phyloP scores from a whole-genome alignment of 2,113 vertebrate species.

The Plecotus auritus region DNA sequence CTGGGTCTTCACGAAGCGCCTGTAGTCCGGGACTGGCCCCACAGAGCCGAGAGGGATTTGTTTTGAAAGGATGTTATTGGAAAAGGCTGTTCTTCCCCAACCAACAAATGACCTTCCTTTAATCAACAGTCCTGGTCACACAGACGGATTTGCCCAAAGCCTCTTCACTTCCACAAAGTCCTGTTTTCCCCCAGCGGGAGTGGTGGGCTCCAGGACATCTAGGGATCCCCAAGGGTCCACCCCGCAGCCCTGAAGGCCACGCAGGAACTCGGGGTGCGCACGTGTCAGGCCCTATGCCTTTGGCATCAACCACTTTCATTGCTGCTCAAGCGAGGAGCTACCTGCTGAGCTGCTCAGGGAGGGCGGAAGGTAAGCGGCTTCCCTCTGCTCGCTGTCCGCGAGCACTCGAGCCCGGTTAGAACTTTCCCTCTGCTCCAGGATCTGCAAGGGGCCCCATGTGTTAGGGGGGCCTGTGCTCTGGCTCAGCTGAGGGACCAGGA shows the following conservation, averaged over 20 bases:
- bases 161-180: fast-evolving
- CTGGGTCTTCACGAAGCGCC: not conserved
- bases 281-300: fast-evolving
- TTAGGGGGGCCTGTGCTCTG: not conserved
- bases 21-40: not conserved
- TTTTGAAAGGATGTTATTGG: not conserved
- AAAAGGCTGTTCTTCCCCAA: not conserved
- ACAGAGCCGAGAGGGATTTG: not conserved
- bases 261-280: fast-evolving
- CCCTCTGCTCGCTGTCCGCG: not conserved
- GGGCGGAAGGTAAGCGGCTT: fast-evolving
- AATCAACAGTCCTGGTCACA: not conserved
- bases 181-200: too few species aligned
- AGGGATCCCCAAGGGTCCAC: fast-evolving
- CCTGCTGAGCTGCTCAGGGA: not conserved
- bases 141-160: not conserved
- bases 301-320: not conserved
- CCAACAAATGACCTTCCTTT: not conserved
- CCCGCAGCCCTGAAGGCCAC: too few species aligned
- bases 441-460: fast-evolving
- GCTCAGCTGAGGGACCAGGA: not conserved
- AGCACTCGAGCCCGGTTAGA: fast-evolving
- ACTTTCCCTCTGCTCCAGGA: fast-evolving
- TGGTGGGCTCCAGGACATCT: fast-evolving
- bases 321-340: not conserved